Base-by-base conservation (phyloP, 2,113 vertebrate species). In the Smithornis capensis region DNA sequence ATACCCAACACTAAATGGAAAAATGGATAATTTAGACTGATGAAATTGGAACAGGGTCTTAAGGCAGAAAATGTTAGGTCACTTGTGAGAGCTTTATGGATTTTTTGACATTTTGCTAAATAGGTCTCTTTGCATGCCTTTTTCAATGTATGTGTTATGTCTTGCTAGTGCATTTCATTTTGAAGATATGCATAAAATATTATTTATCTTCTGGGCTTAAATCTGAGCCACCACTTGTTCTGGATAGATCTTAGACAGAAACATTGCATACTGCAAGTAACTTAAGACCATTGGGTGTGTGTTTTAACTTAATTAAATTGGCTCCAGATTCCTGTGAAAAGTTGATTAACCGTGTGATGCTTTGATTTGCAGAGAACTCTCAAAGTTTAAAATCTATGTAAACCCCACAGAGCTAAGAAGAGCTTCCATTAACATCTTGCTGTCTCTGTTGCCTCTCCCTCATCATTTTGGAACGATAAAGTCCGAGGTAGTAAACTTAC, bases 381-480 rank as follows among this genome's bases (percentile, higher is more conserved):
- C 98, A 78, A 99, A 99, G 97, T 99, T 99, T 97, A 99, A 99
- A 98, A 98, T 98, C 78, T 99, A 99, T 97, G 98, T 99, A 96
- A 99, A 99, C 95, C 99, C 99, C 91, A 99, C 98, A 78, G 99
- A 99, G 85, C 97, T 99, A 95, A 98, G 99, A 97, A 98, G 99
- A 98, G 98, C 99, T 92, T 99, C 99, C 25, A 99, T 99, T 97
- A 98, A 99, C 93, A 99, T 99, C 94, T 98, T 99, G 78, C 98
- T 99, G 29, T 98, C 99, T 90, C 98, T 99, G 95, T 97, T 99
- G 95, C 98, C 99, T 38, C 98, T 99, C 87, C 99, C 99, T n/a
- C 99, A 99, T 97, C 99, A 99, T 95, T 99, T 99, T 98, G 99
- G 99, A 93, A 99, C 99, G 92, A 97, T 99, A 86, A 99, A 98